A percentile compares a stretch with the other conserved stretches of the same genome.
These are phyloP conservation scores for Phoebastria nigripes DNA, from an alignment of 2,797 vertebrate species.

Conservation along the genomic window DNA sequence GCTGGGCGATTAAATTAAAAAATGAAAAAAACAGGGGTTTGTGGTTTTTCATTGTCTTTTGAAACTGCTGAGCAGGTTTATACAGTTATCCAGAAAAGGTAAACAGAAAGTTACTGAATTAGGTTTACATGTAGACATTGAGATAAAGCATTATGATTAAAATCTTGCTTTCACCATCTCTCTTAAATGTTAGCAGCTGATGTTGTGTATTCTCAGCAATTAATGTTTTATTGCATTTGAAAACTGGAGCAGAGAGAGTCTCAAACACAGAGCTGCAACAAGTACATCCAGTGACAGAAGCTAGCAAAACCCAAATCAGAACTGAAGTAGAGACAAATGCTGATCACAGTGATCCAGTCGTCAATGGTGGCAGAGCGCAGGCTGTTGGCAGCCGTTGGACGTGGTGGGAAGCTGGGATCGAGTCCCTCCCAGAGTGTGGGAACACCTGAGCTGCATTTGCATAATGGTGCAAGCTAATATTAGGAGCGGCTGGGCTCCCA, in stretches of 20 bases:
- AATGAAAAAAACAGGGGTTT: background rate
- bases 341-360: background rate
- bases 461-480: background rate
- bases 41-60: background rate
- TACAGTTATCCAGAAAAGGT: background rate
- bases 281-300: background rate
- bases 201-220: background rate
- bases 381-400: background rate
- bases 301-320: background rate
- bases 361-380: background rate
- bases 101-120: slow-evolving; percentile 10
- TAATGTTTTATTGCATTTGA: background rate
- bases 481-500: background rate
- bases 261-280: background rate
- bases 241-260: background rate
- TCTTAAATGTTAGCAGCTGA: background rate
- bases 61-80: slow-evolving; percentile 12
- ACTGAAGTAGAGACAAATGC: background rate
- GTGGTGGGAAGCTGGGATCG: background rate
- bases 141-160: background rate
- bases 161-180: background rate
- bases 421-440: background rate
- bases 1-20: background rate
- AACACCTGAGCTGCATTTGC: background rate
- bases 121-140: background rate